phyloP scores from a whole-genome alignment of 1,140 invertebrate species.

The Bombyx mandarina region DNA sequence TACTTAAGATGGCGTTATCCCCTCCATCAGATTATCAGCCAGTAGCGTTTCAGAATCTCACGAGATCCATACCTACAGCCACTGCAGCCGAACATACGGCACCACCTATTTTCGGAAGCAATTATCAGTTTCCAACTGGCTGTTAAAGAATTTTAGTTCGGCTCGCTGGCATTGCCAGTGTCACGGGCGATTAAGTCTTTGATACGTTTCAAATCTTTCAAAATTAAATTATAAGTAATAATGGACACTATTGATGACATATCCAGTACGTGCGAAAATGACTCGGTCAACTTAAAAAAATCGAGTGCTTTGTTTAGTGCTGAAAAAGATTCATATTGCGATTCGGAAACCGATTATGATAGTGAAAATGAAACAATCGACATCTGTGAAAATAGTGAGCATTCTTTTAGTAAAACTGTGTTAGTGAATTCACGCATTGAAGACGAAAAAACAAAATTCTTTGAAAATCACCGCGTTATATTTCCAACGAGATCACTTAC shows the following conservation, averaged over 20 bases:
- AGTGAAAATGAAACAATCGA: conserved; percentile 67
- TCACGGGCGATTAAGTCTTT: no score
- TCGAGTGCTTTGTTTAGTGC: conserved; percentile 17
- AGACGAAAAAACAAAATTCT: conserved; percentile 24
- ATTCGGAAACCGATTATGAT: conserved; percentile 45
- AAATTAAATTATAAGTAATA: conserved; percentile 5
- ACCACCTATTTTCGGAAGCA: conserved; percentile 66
- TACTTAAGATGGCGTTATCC: conserved; percentile 64
- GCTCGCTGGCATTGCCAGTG: no score
- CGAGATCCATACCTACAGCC: conserved; percentile 52
- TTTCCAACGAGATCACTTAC: conserved; percentile 25
- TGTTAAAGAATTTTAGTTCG: conserved; percentile 8
- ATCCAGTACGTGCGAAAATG: conserved; percentile 54
- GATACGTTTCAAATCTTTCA: no score
- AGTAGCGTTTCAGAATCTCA: conserved; percentile 50
- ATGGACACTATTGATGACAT: conserved; percentile 46
- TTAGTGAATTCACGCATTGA: conserved; percentile 16
- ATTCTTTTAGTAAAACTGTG: conserved; percentile 17
- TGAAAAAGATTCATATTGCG: conserved; percentile 23
- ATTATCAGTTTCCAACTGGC: conserved; percentile 44
- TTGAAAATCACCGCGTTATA: conserved; percentile 25
- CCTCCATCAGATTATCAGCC: conserved; percentile 41
- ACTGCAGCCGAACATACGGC: conserved; percentile 25
- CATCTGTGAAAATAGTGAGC: conserved; percentile 58
- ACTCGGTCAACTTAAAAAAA: conserved; percentile 22